Percentiles rank a stretch among this genome's conserved stretches.
phyloP scores from a whole-genome alignment of 2,113 vertebrate species.

The Pontoporia blainvillei region DNA sequence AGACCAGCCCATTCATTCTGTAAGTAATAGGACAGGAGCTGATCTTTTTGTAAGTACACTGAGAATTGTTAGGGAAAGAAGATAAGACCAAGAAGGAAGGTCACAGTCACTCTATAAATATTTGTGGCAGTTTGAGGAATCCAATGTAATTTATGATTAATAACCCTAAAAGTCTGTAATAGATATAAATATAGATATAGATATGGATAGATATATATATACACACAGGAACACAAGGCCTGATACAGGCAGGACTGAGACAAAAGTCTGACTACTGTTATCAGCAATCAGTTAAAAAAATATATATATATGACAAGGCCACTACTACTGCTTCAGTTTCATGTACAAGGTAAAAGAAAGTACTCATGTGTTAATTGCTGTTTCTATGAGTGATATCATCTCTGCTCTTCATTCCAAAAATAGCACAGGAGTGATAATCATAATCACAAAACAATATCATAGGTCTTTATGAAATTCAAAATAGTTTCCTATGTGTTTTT shows the following conservation, averaged over 20 bases:
- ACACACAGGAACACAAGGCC: not conserved
- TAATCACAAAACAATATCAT: not conserved
- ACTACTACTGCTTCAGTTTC: not conserved
- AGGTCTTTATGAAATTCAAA: not conserved
- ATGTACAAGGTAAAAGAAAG: not conserved
- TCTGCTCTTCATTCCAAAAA: not conserved
- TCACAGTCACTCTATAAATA: not conserved
- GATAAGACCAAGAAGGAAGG: not conserved
- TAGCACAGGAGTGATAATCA: not conserved
- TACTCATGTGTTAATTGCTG: not conserved
- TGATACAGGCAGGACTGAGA: not conserved
- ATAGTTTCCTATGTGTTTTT: not conserved
- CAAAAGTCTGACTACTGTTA: not conserved
- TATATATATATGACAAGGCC: not conserved
- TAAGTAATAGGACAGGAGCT: not conserved
- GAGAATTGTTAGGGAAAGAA: not conserved
- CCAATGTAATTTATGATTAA: not conserved
- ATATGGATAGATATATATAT: no score
- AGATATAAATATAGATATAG: not conserved
- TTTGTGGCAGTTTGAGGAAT: not conserved
- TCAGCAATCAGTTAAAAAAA: not conserved
- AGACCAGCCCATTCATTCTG: not conserved
- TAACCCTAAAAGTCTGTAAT: not conserved
- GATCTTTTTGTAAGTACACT: not conserved
- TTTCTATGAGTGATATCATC: not conserved